Evolutionary conservation across 2,797 vertebrate species (phyloP).

Genomic region (Okamejei kenojei): DNA sequence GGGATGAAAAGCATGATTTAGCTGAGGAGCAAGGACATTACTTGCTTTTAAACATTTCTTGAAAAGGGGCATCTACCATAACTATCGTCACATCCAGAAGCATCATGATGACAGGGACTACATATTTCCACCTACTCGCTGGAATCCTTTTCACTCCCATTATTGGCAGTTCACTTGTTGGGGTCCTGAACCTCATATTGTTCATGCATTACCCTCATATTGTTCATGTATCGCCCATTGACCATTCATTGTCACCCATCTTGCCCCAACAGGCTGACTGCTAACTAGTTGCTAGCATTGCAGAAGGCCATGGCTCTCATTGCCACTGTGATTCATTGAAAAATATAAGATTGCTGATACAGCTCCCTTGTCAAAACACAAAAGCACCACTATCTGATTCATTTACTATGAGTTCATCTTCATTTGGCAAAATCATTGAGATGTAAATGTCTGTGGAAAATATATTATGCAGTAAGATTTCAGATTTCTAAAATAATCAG

Average conservation of each 20-base stretch:
- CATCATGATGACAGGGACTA: not conserved
- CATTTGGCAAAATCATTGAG: no score
- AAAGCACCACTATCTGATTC: no score
- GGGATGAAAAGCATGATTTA: not conserved
- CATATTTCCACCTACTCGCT: not conserved
- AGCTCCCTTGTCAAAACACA: no score
- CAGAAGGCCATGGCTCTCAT: no score
- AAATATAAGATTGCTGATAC: no score
- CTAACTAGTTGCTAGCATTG: no score
- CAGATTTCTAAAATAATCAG: not conserved
- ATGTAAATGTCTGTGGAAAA: no score
- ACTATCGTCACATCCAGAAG: not conserved
- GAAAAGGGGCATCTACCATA: not conserved
- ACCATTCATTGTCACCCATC: no score
- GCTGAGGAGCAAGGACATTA: not conserved
- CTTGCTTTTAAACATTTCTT: not conserved
- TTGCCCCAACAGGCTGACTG: no score
- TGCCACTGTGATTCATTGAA: no score
- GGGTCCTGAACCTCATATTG: not conserved
- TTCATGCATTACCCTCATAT: not conserved
- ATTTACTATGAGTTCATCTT: no score
- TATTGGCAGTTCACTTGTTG: not conserved
- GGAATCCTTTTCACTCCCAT: not conserved
- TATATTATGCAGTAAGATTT: no score
- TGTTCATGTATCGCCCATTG: not conserved